Evolutionary conservation across 2,113 vertebrate species (phyloP).

Genomic region (Gobius niger): DNA sequence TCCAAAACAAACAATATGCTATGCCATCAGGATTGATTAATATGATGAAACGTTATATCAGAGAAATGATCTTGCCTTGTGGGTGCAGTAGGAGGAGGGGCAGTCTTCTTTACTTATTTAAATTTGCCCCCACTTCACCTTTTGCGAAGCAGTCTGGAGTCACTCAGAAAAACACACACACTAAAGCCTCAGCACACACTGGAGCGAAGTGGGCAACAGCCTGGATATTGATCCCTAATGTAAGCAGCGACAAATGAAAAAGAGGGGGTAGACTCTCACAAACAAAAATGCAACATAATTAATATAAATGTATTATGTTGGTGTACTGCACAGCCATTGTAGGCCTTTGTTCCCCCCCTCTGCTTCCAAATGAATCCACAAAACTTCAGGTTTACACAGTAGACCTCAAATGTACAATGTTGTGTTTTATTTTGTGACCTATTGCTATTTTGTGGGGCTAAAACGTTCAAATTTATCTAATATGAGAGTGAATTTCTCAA

Average conservation of each 20-base stretch:
- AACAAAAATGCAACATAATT: too few species aligned
- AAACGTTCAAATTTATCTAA: too few species aligned
- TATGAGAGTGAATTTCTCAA: too few species aligned
- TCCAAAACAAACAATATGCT: not conserved
- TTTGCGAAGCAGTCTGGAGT: conserved; percentile 59
- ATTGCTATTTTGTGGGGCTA: too few species aligned
- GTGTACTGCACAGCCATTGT: too few species aligned
- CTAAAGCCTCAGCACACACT: conserved; percentile 44
- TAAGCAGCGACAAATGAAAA: not conserved
- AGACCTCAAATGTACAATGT: too few species aligned
- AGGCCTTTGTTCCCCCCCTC: too few species aligned
- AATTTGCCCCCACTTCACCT: conserved; percentile 76
- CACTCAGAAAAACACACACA: conserved; percentile 65
- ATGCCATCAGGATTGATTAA: not conserved
- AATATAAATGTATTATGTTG: too few species aligned
- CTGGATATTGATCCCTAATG: conserved; percentile 18
- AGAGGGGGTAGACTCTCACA: not conserved
- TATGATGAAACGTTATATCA: not conserved
- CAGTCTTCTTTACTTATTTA: conserved; percentile 69
- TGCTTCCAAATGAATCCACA: too few species aligned
- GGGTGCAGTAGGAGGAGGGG: conserved; percentile 25
- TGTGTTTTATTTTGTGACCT: too few species aligned
- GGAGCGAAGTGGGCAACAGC: conserved; percentile 11
- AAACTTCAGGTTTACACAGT: too few species aligned
- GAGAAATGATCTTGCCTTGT: conserved; percentile 1